Conservation (phyloP, 2,113 vertebrate species). For the Verasper variegatus region DNA sequence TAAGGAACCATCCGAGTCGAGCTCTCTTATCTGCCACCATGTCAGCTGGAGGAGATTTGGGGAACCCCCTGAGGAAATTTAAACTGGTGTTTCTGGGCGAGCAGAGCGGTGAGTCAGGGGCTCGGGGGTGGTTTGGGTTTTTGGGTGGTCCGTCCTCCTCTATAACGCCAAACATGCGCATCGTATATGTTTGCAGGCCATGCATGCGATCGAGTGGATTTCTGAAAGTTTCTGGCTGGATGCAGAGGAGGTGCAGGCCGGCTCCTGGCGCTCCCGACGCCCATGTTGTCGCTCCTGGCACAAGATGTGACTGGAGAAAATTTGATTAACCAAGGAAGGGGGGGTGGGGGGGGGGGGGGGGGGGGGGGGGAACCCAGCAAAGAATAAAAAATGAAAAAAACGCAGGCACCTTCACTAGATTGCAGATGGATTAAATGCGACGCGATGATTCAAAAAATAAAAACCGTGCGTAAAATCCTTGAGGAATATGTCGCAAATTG, state of each 20-base stretch:
- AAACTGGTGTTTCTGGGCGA: slow-evolving; percentile 96
- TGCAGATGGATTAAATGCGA: slow-evolving; percentile 2
- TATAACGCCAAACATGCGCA: slow-evolving; percentile 50
- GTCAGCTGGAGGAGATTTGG: slow-evolving; percentile 93
- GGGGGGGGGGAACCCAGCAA: not conserved
- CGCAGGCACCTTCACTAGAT: slow-evolving; percentile 16
- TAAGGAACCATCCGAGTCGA: slow-evolving; percentile 49
- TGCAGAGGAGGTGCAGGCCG: not conserved
- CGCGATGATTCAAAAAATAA: not conserved
- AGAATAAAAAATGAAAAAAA: not conserved
- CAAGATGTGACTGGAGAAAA: slow-evolving; percentile 39
- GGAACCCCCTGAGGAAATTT: slow-evolving; percentile 96
- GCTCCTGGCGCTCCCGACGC: slow-evolving; percentile 14
- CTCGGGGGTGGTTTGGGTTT: not conserved
- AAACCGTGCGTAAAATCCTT: not conserved
- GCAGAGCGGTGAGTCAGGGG: slow-evolving; percentile 90
- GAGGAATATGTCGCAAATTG: slow-evolving; percentile 19
- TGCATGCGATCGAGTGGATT: slow-evolving; percentile 40
- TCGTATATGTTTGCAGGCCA: slow-evolving; percentile 46
- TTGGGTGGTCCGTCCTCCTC: slow-evolving; percentile 18
- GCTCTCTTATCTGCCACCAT: slow-evolving; percentile 79
- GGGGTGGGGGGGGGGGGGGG: not conserved
- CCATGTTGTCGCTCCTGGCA: slow-evolving; percentile 38
- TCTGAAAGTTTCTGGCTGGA: slow-evolving; percentile 32
- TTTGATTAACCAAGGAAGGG: slow-evolving; percentile 46